Evolutionary conservation across 2,797 vertebrate species (phyloP).

Genomic region (Triplophysa bombifrons): DNA sequence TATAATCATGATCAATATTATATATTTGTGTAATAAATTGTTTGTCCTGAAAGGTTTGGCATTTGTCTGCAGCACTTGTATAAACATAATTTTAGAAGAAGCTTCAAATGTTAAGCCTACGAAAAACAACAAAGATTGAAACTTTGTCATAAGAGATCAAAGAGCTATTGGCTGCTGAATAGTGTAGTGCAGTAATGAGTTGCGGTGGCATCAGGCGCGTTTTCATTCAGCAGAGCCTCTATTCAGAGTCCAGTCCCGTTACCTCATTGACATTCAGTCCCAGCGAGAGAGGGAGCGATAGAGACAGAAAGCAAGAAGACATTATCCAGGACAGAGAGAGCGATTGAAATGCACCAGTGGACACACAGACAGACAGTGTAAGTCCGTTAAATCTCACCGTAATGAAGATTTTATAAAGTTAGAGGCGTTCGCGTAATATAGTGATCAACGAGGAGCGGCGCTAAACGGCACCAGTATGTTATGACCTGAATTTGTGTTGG

Average conservation of each 20-base stretch:
- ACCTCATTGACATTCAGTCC: conserved; percentile 84
- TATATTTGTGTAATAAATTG: too few species aligned
- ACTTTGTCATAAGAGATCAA: too few species aligned
- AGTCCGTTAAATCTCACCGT: conserved; percentile 17
- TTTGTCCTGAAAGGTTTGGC: too few species aligned
- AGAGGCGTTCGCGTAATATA: conserved; percentile 67
- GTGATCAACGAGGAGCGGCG: conserved; percentile 76
- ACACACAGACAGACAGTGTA: conserved; percentile 13
- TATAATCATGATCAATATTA: too few species aligned
- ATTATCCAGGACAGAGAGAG: conserved; percentile 55
- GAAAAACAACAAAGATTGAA: too few species aligned
- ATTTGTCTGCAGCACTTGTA: too few species aligned
- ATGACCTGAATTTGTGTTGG: conserved; percentile 73
- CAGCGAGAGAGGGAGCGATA: conserved; percentile 58
- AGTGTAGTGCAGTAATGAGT: too few species aligned
- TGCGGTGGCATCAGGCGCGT: conserved; percentile 48
- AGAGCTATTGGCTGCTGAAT: too few species aligned
- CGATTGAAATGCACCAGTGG: conserved; percentile 43
- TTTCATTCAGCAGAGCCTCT: conserved; percentile 74
- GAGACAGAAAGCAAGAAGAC: conserved; percentile 44
- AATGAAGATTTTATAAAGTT: conserved; percentile 52
- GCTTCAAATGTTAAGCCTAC: too few species aligned
- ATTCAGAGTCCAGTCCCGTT: conserved; percentile 74
- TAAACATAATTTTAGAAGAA: too few species aligned
- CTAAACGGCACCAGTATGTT: conserved; percentile 71